Conservation (phyloP, 2,113 vertebrate species). For the Melanocharis versteri region DNA sequence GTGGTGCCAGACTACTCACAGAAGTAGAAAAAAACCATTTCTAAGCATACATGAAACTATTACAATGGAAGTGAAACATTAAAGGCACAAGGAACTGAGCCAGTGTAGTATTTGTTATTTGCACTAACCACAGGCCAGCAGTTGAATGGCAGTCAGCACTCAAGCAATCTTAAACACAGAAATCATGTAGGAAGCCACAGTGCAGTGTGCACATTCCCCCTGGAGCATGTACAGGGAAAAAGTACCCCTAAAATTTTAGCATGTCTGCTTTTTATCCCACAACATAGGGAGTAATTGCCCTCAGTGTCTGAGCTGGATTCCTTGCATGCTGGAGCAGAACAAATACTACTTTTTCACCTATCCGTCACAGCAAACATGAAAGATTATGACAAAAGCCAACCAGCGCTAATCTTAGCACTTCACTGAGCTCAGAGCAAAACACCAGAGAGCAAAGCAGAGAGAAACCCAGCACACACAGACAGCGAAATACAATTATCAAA, state of each 20-base stretch:
- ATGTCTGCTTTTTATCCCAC: constrained; percentile 33
- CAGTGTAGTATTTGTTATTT: background rate
- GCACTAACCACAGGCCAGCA: constrained; percentile 21
- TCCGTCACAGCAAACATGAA: constrained; percentile 23
- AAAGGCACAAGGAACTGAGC: background rate
- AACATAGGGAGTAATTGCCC: background rate
- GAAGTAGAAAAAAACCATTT: background rate
- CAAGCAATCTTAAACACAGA: constrained; percentile 14
- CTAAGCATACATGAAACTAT: background rate
- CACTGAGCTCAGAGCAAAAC: background rate
- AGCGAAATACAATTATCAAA: background rate
- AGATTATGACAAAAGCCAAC: constrained; percentile 13
- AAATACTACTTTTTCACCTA: constrained; percentile 40
- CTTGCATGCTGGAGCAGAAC: constrained; percentile 7
- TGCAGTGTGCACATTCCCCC: background rate
- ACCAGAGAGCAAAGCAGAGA: background rate
- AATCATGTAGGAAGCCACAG: constrained; percentile 19
- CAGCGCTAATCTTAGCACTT: constrained; percentile 7
- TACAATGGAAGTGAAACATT: background rate
- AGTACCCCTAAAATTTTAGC: background rate
- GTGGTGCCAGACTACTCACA: background rate
- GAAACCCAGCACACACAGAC: background rate
- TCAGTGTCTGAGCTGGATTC: background rate
- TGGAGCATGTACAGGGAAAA: background rate
- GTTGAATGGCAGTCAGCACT: background rate